Evolutionary conservation across 2,113 vertebrate species (phyloP), one percentile per base, ranked within the genome.

Genomic region (Pyxicephalus adspersus): DNA sequence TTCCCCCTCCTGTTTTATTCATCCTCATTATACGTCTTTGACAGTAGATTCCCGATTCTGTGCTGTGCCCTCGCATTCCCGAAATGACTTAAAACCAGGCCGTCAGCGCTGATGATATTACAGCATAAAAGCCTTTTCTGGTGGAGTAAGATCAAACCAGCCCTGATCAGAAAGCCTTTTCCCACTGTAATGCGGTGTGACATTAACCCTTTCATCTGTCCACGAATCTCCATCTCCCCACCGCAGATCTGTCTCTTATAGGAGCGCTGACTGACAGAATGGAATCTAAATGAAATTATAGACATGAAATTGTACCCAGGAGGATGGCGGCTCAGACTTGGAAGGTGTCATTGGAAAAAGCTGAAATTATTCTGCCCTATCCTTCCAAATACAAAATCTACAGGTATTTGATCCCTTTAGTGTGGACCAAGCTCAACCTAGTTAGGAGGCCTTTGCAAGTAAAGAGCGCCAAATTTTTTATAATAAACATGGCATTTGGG

Each of bases 81-180:
- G 19, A 65, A 77, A 68, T 50, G 65, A 68, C 65, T n/a, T 50
- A 50, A 68, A 65, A 16, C 60, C 25, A 23, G 26, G 22, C 72
- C 38, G 75, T 77, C 75, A 65, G 61, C 63, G 28, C 31, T 63
- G 73, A 76, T 77, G 54, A 65, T 55, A 54, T 77, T 77, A 65
- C n/a, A 52, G 38, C 28, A 31, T 54, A 26, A 65, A 64, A 64
- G 74, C 45, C 16, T 68, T 68, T 52, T 70, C 22, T 51, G 51
- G 20, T 17, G 25, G 38, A 64, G n/a, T n/a, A 64, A 19, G 63
- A 51, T 76, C 73, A 63, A 76, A 64, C 58, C 57, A 31, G 57
- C 28, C 13, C 26, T 57, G 64, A 78, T 78, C 76, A 55, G 64
- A 78, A 78, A 19, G 20, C 51, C 25, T 57, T 58, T 34, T 74